Evolutionary conservation across 2,113 vertebrate species (phyloP).

Genomic region (Nycticorax nycticorax): DNA sequence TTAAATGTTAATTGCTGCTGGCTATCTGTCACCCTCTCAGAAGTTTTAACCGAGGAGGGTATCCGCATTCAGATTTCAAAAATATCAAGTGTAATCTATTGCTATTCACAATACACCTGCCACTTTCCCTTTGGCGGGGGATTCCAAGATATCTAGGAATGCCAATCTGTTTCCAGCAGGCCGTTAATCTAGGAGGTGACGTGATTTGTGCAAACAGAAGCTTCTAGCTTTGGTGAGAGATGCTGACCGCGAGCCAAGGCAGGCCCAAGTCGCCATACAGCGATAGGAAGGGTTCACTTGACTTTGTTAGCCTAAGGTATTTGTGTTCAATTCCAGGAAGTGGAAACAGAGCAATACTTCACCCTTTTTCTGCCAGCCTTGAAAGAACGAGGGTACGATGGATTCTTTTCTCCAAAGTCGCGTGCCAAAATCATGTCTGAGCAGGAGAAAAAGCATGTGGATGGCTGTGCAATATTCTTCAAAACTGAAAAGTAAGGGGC

Average conservation of each 20-base stretch:
- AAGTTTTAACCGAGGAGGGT: background rate
- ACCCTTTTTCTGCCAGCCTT: slow-evolving; percentile 93
- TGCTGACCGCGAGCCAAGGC: background rate
- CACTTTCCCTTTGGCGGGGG: background rate
- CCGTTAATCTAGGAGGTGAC: background rate
- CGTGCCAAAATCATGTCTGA: slow-evolving; percentile 99
- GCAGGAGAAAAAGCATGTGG: slow-evolving; percentile 96
- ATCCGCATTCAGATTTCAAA: background rate
- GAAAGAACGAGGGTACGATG: slow-evolving; percentile 94
- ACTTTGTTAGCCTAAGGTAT: background rate
- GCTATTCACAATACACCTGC: background rate
- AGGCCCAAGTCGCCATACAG: background rate
- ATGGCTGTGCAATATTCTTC: slow-evolving; percentile 98
- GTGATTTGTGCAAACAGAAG: background rate
- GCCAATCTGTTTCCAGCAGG: background rate
- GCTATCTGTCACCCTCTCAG: background rate
- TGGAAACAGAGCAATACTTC: slow-evolving; percentile 99
- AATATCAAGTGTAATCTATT: background rate
- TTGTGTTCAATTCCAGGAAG: slow-evolving; percentile 83
- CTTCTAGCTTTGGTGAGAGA: background rate
- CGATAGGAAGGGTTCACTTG: background rate
- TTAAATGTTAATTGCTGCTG: background rate
- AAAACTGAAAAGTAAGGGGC: slow-evolving; percentile 92
- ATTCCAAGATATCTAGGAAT: background rate
- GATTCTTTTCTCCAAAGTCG: slow-evolving; percentile 98